A percentile compares a stretch with the other conserved stretches of the same genome.
Evolutionary conservation across 2,113 vertebrate genomes (phyloP).

Genomic region (Struthidea cinerea): DNA sequence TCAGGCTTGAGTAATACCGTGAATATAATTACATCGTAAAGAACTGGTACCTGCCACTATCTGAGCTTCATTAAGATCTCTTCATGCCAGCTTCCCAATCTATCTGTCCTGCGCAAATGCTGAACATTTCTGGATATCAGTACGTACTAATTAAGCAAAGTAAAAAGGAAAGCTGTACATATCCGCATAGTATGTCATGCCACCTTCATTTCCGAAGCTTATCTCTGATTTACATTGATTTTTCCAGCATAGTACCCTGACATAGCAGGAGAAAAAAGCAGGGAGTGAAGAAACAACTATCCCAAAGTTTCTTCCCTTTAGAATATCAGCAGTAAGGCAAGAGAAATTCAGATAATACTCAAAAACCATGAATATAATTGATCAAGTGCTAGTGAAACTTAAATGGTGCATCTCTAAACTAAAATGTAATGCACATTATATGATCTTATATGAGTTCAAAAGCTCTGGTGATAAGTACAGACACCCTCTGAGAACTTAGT

Average conservation of each 20-base stretch:
- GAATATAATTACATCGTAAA: background rate
- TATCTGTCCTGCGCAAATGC: background rate
- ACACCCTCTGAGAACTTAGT: background rate
- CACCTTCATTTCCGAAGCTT: background rate
- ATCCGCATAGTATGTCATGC: background rate
- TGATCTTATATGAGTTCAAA: background rate
- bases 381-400: background rate
- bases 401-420: background rate
- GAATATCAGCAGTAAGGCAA: background rate
- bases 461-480: background rate
- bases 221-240: background rate
- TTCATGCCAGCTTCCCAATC: background rate
- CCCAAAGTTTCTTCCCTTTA: background rate
- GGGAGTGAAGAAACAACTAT: background rate
- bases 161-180: background rate
- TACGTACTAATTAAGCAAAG: background rate
- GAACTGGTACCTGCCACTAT: background rate
- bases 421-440: background rate
- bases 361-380: background rate
- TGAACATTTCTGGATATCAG: background rate
- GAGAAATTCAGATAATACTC: background rate
- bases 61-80: background rate
- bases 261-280: background rate
- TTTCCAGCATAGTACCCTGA: background rate
- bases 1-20: background rate